phyloP scores from a whole-genome alignment of 23 tunicate genomes.

The Diplosoma virens region DNA sequence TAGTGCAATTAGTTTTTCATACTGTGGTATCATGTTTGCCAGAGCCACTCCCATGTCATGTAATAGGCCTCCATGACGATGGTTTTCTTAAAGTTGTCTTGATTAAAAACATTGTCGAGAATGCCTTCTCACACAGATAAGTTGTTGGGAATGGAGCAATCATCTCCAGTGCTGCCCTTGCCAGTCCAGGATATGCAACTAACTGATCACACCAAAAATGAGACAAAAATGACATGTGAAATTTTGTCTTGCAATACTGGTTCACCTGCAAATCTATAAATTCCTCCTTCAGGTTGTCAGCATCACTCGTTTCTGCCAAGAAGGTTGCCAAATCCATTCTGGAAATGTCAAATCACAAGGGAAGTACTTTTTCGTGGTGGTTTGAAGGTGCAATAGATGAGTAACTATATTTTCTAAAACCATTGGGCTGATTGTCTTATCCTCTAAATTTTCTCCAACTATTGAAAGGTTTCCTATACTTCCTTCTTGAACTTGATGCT shows the following conservation, averaged over 20 bases:
- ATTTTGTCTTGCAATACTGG: not conserved
- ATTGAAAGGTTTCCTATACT: too few relatives aligned
- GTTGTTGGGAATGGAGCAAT: not conserved
- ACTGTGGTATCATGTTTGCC: not conserved
- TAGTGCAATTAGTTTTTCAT: not conserved
- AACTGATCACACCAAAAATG: not conserved
- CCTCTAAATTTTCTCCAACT: too few relatives aligned
- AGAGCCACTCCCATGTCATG: too few relatives aligned
- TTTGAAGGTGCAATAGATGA: too few relatives aligned
- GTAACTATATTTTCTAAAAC: too few relatives aligned
- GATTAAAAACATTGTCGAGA: not conserved
- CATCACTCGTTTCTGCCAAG: not conserved
- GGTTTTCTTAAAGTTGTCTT: not conserved
- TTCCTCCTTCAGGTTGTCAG: not conserved
- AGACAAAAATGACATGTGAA: not conserved
- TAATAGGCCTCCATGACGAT: not conserved
- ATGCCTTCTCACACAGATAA: not conserved
- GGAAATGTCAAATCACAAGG: not conserved
- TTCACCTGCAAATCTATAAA: not conserved
- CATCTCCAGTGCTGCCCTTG: too few relatives aligned
- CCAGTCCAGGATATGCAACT: too few relatives aligned
- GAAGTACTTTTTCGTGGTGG: not conserved
- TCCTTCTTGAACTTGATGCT: conserved; percentile 5
- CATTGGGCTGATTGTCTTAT: too few relatives aligned
- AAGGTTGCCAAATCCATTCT: not conserved